Percentiles rank a stretch among this genome's conserved stretches.
phyloP scores from a whole-genome alignment of 2,888 invertebrate genomes.

The Eulithis prunata region DNA sequence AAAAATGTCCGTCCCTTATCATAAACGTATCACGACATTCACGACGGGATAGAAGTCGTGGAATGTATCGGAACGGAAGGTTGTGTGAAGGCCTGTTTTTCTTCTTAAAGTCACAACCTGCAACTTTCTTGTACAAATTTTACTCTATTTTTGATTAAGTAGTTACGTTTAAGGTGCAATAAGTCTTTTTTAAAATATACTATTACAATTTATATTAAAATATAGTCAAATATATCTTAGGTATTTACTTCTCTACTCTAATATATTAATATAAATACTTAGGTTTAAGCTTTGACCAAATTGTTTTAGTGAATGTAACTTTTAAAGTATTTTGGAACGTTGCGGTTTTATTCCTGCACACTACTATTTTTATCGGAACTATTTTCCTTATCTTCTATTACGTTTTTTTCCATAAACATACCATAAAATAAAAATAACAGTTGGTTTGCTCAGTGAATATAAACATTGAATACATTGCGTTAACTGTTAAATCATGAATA shows the following conservation, averaged over 20 bases:
- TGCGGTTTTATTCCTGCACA: slow-evolving; percentile 23
- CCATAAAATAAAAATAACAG: not conserved
- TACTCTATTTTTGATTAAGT: slow-evolving; percentile 30
- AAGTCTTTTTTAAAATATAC: slow-evolving; percentile 41
- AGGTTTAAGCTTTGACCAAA: slow-evolving; percentile 39
- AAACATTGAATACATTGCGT: slow-evolving; percentile 1
- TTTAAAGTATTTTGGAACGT: slow-evolving; percentile 22
- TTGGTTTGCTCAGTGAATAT: not conserved
- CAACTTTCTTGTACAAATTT: slow-evolving; percentile 11
- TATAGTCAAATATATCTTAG: slow-evolving; percentile 43
- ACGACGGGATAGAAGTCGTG: not conserved
- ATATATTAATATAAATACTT: slow-evolving; percentile 28
- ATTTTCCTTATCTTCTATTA: slow-evolving; percentile 3
- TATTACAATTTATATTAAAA: slow-evolving; percentile 32
- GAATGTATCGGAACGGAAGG: not conserved
- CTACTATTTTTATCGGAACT: slow-evolving; percentile 4
- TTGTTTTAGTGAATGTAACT: slow-evolving; percentile 32
- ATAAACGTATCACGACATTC: not conserved
- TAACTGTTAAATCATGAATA: slow-evolving; percentile 13
- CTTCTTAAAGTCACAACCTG: slow-evolving; percentile 1
- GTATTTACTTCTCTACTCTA: slow-evolving; percentile 29
- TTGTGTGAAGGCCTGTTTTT: not conserved
- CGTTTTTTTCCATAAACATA: not conserved
- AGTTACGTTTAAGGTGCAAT: slow-evolving; percentile 53
- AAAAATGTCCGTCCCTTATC: not conserved